Conservation (phyloP, 2,797 vertebrate species). For the Clarias platycephalus region DNA sequence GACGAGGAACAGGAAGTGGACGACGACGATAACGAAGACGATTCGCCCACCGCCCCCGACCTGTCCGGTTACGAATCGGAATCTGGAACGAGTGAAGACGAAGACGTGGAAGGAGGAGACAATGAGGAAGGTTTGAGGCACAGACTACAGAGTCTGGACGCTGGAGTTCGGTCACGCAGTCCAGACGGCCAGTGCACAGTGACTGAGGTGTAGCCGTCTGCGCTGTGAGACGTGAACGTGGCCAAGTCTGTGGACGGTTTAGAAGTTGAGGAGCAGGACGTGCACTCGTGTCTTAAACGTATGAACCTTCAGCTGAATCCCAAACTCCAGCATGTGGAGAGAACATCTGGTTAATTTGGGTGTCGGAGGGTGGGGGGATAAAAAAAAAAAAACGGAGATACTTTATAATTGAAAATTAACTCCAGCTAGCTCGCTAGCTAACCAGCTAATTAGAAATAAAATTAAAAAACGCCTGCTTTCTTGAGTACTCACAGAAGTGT, state of each 20-base stretch:
- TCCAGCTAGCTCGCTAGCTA: neutral
- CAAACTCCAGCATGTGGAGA: conserved; percentile 4
- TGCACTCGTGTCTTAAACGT: conserved; percentile 5
- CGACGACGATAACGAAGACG: conserved; percentile 66
- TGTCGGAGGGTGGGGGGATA: too few species aligned
- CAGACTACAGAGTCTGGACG: conserved; percentile 69
- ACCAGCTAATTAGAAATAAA: neutral
- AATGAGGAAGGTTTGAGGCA: conserved; percentile 65
- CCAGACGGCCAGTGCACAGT: conserved; percentile 95
- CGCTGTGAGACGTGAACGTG: neutral
- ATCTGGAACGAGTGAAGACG: conserved; percentile 81
- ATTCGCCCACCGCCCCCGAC: conserved; percentile 76
- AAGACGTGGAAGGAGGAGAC: conserved; percentile 67
- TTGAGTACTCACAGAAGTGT: neutral
- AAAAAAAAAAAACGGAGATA: neutral
- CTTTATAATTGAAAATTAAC: neutral
- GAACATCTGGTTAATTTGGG: neutral
- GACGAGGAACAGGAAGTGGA: conserved; percentile 83
- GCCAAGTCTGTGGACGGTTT: neutral
- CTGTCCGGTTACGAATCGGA: conserved; percentile 79
- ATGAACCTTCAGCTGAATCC: neutral
- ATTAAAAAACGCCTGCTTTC: neutral
- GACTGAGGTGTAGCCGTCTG: conserved; percentile 84
- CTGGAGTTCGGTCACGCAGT: conserved; percentile 81
- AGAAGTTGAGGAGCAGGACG: neutral